Percentiles rank a stretch among this genome's conserved stretches.
Evolutionary conservation across 2,797 vertebrate species (phyloP).

Genomic region (Catostomus latipinnis): DNA sequence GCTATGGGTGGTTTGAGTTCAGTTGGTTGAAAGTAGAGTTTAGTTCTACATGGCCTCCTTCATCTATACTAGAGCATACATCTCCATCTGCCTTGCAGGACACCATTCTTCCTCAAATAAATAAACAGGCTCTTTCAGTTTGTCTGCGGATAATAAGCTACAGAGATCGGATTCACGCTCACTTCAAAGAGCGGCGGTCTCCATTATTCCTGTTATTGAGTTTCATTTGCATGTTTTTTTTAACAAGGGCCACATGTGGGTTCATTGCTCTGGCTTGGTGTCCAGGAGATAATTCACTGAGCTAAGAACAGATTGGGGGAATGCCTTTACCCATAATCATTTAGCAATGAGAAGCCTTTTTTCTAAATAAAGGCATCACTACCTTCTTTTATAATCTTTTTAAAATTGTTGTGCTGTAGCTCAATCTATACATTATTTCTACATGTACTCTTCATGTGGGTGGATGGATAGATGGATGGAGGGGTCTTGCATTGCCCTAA

Average conservation of each 20-base stretch:
- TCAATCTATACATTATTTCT: background rate
- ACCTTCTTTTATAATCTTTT: background rate
- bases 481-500: too few relatives aligned
- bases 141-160: slow-evolving; percentile 77
- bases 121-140: slow-evolving; percentile 69
- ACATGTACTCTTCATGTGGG: background rate
- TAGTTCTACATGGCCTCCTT: slow-evolving; percentile 25
- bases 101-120: slow-evolving; percentile 56
- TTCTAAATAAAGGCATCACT: background rate
- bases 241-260: slow-evolving; percentile 74
- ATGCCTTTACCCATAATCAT: slow-evolving; percentile 20
- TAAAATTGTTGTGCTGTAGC: background rate
- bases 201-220: slow-evolving; percentile 70
- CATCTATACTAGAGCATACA: slow-evolving; percentile 1
- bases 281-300: slow-evolving; percentile 46
- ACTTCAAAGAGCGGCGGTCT: slow-evolving; percentile 74
- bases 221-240: slow-evolving; percentile 69
- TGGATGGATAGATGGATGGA: background rate
- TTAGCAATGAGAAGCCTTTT: background rate
- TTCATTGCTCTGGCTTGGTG: slow-evolving; percentile 38
- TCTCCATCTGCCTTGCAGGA: slow-evolving; percentile 22
- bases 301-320: slow-evolving; percentile 13
- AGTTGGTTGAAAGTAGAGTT: slow-evolving; percentile 48
- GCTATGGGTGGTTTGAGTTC: slow-evolving; percentile 51
- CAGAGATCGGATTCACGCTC: slow-evolving; percentile 69